phyloP scores from a whole-genome alignment of 2,113 vertebrate species.

The Stigmatopora argus region DNA sequence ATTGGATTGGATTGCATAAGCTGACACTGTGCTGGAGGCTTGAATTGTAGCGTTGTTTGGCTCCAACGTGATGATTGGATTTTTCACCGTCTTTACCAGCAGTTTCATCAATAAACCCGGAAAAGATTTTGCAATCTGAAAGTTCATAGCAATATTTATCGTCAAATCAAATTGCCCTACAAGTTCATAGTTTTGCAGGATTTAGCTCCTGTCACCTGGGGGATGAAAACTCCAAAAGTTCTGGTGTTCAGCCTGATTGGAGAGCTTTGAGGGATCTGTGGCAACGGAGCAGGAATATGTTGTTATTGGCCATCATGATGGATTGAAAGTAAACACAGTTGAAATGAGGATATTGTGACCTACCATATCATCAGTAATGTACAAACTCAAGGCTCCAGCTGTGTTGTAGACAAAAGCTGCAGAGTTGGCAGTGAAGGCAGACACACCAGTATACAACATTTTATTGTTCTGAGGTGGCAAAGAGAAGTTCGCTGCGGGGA shows the following conservation, averaged over 20 bases:
- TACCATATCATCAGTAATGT: slow-evolving; percentile 74
- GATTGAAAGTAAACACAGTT: background rate
- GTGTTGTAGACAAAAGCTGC: slow-evolving; percentile 71
- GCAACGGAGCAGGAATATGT: background rate
- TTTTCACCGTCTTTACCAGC: slow-evolving; percentile 42
- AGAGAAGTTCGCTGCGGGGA: slow-evolving; percentile 51
- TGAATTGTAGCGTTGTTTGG: slow-evolving; percentile 53
- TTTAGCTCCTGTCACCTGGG: slow-evolving; percentile 47
- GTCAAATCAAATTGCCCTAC: background rate
- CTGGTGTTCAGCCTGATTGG: slow-evolving; percentile 66
- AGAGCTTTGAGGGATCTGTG: slow-evolving; percentile 62
- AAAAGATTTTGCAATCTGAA: slow-evolving; percentile 61
- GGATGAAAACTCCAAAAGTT: slow-evolving; percentile 62
- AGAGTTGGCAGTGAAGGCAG: slow-evolving; percentile 65
- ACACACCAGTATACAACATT: slow-evolving; percentile 71
- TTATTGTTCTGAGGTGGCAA: slow-evolving; percentile 49
- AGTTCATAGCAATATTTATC: background rate
- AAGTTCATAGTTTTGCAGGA: background rate
- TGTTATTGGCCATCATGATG: background rate
- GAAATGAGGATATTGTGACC: background rate
- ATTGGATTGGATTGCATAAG: slow-evolving; percentile 67
- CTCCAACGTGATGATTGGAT: slow-evolving; percentile 48
- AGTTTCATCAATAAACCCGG: slow-evolving; percentile 69
- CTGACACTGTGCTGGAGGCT: slow-evolving; percentile 41
- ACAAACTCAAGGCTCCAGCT: slow-evolving; percentile 59